Conservation (phyloP, 2,888 invertebrate species). For the Coenonympha arcania region DNA sequence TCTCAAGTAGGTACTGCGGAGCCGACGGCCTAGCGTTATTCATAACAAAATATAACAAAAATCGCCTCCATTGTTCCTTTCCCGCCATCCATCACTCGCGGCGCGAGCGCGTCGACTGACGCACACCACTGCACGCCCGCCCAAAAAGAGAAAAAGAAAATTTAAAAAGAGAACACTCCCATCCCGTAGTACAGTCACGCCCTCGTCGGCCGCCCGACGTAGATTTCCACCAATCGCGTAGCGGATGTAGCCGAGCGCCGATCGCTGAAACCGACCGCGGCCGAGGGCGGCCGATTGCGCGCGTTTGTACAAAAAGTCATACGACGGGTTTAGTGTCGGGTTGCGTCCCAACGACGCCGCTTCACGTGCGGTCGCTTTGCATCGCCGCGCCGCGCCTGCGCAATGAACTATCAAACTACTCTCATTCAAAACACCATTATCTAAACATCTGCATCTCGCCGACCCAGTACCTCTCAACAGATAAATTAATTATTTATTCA, state of each 20-base stretch:
- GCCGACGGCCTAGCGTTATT: slow-evolving; percentile 19
- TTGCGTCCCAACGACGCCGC: slow-evolving; percentile 72
- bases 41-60: slow-evolving; percentile 40
- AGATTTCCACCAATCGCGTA: slow-evolving; percentile 41
- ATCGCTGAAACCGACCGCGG: slow-evolving; percentile 42
- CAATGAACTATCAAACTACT: slow-evolving; percentile 51
- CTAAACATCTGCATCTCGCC: slow-evolving; percentile 27
- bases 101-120: slow-evolving; percentile 62
- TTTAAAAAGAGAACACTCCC: slow-evolving; percentile 71
- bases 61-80: slow-evolving; percentile 43
- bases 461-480: neutral
- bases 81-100: slow-evolving; percentile 62
- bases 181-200: slow-evolving; percentile 50
- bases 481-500: slow-evolving; percentile 21
- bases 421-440: slow-evolving; percentile 46
- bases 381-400: slow-evolving; percentile 46
- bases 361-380: slow-evolving; percentile 58
- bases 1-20: slow-evolving; percentile 23
- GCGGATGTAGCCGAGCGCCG: slow-evolving; percentile 36
- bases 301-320: slow-evolving; percentile 71
- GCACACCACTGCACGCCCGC: slow-evolving; percentile 65
- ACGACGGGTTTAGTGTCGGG: slow-evolving; percentile 74
- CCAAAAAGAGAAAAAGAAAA: slow-evolving; percentile 73
- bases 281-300: slow-evolving; percentile 60
- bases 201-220: slow-evolving; percentile 49